Conservation (phyloP, 1,140 invertebrate species). For the Elysia chlorotica region DNA sequence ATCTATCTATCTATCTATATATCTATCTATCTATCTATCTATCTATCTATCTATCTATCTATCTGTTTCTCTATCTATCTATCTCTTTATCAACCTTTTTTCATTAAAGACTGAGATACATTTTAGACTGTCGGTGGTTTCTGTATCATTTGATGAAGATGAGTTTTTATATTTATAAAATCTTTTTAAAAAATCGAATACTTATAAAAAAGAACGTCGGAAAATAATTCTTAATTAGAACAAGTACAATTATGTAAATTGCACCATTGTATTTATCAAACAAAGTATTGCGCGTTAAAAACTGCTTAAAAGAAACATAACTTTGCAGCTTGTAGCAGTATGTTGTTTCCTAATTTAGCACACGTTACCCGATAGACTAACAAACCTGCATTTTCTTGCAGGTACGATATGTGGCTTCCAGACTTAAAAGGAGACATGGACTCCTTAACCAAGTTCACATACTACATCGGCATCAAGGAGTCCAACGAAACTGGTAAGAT, state of each 20-base stretch:
- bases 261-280: neutral
- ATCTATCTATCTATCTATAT: no score
- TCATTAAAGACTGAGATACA: no score
- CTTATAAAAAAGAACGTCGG: no score
- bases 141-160: no score
- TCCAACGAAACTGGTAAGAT: constrained; percentile 82
- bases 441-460: constrained; percentile 41
- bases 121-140: no score
- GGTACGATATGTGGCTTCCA: constrained; percentile 39
- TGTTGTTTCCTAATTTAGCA: neutral
- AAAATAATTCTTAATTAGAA: neutral
- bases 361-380: neutral
- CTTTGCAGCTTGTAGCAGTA: neutral
- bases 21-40: no score
- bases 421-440: constrained; percentile 31
- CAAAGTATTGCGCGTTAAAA: neutral
- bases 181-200: no score
- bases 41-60: no score
- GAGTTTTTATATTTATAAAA: no score
- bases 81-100: no score
- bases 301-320: no score
- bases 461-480: constrained; percentile 30
- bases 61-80: no score
- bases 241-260: neutral
- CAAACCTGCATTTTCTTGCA: neutral